Evolutionary conservation across 92 coral and sea anemone species (phyloP), one percentile per base, ranked within the genome.

Genomic region (Actinostola sp.): DNA sequence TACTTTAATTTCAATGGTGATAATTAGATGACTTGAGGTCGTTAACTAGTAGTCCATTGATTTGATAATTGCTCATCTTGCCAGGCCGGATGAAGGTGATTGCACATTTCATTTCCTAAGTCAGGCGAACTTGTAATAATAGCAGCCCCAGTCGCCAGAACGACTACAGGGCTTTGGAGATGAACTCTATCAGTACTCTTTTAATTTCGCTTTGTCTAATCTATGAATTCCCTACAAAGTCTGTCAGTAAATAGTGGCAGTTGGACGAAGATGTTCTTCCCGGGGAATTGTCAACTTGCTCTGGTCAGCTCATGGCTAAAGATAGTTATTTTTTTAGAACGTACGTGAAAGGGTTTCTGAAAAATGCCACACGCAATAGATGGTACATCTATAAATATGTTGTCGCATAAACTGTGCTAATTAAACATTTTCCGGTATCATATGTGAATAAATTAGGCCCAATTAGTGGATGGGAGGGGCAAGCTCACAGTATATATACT

Each of bases 41-140:
- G 23, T 68, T 67, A n/a, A n/a, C n/a, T n/a, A n/a, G 34, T 1
- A 45, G 33, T 21, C 50, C 20, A 52, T 68, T 68, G 59, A 68
- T 50, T 24, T 20, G 62, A 50, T 68, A 68, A 68, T 68, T 68
- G 74, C 51, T 68, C 58, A 39, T 68, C 49, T 51, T 49, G 32
- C 29, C 16, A 46, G 44, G 51, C 74, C 61, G 48, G 74, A 68
- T 68, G 61, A 44, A 68, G 63, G 51, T 51, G 19, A 68, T 17
- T 39, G 31, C 36, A 30, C 42, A 0, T 33, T 67, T 68, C 54
- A 51, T 68, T 68, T 68, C 74, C 62, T 27, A 68, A 32, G 31
- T 10, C 29, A 50, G 41, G 34, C 72, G 58, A n/a, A n/a, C n/a
- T n/a, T n/a, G n/a, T n/a, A n/a, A n/a, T n/a, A n/a, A n/a, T n/a